phyloP scores from a whole-genome alignment of 1,140 invertebrate genomes.

The Capitella teleta region DNA sequence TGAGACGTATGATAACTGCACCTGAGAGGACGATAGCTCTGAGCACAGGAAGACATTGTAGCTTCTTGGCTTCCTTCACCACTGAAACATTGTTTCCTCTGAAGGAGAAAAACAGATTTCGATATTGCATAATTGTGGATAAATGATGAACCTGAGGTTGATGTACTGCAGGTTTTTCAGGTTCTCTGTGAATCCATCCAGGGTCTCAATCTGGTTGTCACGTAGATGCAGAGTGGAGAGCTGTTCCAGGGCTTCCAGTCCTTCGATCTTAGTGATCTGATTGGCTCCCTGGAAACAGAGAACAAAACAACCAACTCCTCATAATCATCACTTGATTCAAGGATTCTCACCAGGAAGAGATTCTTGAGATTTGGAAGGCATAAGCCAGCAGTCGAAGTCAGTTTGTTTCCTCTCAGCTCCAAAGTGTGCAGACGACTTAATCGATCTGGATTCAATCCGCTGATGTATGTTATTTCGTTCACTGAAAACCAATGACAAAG shows the following conservation, averaged over 20 bases:
- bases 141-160: constrained; percentile 28
- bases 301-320: background rate
- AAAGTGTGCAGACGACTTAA: constrained; percentile 32
- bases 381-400: constrained; percentile 34
- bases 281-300: constrained; percentile 28
- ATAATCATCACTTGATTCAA: background rate
- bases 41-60: constrained; percentile 31
- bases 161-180: constrained; percentile 35
- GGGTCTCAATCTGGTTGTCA: constrained; percentile 35
- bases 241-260: constrained; percentile 23
- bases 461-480: constrained; percentile 11
- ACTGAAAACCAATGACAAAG: constrained; percentile 6
- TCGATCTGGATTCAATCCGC: constrained; percentile 20
- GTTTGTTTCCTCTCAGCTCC: constrained; percentile 37
- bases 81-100: constrained; percentile 34
- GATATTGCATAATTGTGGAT: background rate
- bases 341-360: constrained; percentile 33
- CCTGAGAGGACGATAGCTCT: constrained; percentile 35
- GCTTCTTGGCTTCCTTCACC: constrained; percentile 29
- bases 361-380: constrained; percentile 37
- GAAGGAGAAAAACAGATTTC: constrained; percentile 10
- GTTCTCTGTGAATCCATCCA: constrained; percentile 36
- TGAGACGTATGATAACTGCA: constrained; percentile 4
- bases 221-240: constrained; percentile 37
- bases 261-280: constrained; percentile 34